phyloP scores from a whole-genome alignment of 1,140 invertebrate species.

The Ruditapes philippinarum region DNA sequence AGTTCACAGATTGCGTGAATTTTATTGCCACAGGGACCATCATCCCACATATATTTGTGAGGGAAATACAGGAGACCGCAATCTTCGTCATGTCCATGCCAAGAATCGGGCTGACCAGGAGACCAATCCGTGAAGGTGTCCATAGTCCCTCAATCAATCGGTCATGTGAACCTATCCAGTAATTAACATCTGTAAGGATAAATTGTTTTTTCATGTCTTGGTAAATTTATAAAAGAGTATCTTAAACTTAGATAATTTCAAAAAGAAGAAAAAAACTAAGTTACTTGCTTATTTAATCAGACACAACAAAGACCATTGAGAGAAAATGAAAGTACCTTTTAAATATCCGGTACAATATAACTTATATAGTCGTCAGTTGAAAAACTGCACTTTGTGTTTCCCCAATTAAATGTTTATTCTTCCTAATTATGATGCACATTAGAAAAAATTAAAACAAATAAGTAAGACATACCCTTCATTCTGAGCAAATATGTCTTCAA shows the following conservation, averaged over 20 bases:
- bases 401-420: no score
- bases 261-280: no score
- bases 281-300: no score
- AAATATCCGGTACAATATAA: no score
- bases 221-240: no score
- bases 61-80: not conserved
- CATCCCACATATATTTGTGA: not conserved
- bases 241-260: no score
- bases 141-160: not conserved
- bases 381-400: no score
- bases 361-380: no score
- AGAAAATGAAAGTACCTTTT: no score
- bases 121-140: not conserved
- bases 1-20: not conserved
- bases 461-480: not conserved
- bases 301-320: no score
- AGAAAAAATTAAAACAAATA: not conserved
- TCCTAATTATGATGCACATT: no score
- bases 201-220: not conserved
- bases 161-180: not conserved
- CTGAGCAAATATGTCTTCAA: not conserved
- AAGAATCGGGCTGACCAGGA: conserved; percentile 5
- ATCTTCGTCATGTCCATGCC: conserved; percentile 27
- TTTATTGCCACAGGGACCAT: not conserved
- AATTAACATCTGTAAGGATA: not conserved